Conservation (phyloP, 2,888 invertebrate species). For the Torymus tubicola region DNA sequence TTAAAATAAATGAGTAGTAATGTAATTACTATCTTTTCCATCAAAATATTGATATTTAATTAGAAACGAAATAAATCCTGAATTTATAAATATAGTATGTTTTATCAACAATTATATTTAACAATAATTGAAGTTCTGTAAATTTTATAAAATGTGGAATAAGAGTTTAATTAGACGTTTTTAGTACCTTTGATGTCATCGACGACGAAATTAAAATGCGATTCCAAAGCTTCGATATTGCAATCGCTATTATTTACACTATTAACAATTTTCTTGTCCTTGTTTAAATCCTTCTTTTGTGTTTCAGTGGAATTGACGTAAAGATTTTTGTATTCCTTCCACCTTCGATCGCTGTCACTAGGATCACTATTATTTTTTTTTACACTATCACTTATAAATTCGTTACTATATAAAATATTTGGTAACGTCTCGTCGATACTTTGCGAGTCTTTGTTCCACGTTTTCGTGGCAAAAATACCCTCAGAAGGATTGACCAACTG, state of each 20-base stretch:
- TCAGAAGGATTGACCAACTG: constrained; percentile 14
- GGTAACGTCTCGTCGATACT: constrained; percentile 30
- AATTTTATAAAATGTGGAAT: no score
- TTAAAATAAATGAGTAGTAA: no score
- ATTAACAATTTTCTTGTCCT: constrained; percentile 47
- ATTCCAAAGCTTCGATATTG: constrained; percentile 29
- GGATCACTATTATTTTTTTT: constrained; percentile 38
- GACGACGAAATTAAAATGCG: constrained; percentile 32
- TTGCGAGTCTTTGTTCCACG: constrained; percentile 36
- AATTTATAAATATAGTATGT: no score
- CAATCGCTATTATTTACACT: constrained; percentile 47
- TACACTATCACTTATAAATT: constrained; percentile 44
- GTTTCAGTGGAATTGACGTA: constrained; percentile 42
- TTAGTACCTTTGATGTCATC: constrained; percentile 34
- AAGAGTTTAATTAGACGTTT: no score
- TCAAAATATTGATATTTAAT: no score
- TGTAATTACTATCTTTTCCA: no score
- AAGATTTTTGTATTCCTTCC: constrained; percentile 53
- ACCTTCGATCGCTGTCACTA: constrained; percentile 46
- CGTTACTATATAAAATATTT: constrained; percentile 48
- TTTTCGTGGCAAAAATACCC: constrained; percentile 1
- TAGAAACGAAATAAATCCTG: no score
- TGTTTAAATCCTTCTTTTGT: constrained; percentile 13
- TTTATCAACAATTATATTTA: no score
- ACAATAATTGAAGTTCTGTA: no score